Evolutionary conservation across 2,113 vertebrate species (phyloP), one percentile per base, ranked within the genome.

Genomic region (Oreotrochilus melanogaster): DNA sequence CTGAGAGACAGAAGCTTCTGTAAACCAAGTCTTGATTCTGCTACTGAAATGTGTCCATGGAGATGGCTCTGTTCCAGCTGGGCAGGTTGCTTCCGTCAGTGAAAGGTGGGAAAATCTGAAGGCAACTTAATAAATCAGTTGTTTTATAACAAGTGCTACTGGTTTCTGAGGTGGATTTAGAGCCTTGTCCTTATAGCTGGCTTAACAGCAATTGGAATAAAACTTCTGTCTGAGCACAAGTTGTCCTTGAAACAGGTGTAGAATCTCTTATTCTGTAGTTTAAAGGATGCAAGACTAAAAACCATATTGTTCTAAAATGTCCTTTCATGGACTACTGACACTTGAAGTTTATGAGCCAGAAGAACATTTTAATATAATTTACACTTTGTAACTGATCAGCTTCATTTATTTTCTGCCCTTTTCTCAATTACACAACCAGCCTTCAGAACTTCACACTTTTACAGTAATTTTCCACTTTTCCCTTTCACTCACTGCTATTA

Each of bases 381-480:
- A 83, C 45, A 73, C 48, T 90, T 90, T 66, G 69, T 91, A 81
- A 94, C 72, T 27, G 42, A 92, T 70, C 58, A 70, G 88, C 71
- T 83, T 96, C 60, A 80, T 88, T 96, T 92, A 51, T 75, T 83
- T 83, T 80, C 64, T 58, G 31, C 33, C 50, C 28, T 56, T 54
- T 89, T 75, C 54, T 54, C 72, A 56, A 3, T 80, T 57, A 83
- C 37, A 89, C 15, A 83, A 43, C n/a, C 67, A 70, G 24, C 56
- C 31, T 70, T 80, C 51, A 31, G 24, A 79, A 61, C 22, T 88
- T 86, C 18, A 35, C 56, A 56, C 33, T 31, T 86, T 91, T 76
- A 76, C 10, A 82, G 74, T 62, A 75, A 72, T 81, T 87, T 95
- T 89, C 74, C 5, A 18, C 53, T 78, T 93, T 93, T 81, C 15